phyloP scores from a whole-genome alignment of 2,888 invertebrate species.

The Aplocera efformata region DNA sequence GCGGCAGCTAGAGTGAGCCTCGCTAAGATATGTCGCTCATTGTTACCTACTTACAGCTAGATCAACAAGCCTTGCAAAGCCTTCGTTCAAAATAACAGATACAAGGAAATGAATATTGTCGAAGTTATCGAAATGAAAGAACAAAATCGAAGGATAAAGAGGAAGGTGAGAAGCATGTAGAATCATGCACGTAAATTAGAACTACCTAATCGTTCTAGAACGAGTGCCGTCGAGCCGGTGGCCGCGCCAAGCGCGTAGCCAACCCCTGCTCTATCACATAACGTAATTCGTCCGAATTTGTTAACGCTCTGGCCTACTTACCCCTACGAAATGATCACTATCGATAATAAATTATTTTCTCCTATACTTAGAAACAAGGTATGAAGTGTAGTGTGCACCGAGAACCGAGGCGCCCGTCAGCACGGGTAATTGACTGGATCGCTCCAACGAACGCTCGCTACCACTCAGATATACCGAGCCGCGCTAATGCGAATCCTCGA shows the following conservation, averaged over 20 bases:
- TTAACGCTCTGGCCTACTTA: slow-evolving; percentile 78
- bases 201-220: slow-evolving; percentile 39
- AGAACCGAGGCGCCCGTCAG: slow-evolving; percentile 54
- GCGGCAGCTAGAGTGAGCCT: slow-evolving; percentile 40
- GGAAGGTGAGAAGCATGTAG: slow-evolving; percentile 45
- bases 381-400: slow-evolving; percentile 68
- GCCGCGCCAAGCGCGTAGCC: slow-evolving; percentile 48
- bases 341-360: slow-evolving; percentile 77
- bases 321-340: slow-evolving; percentile 77
- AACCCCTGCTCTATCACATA: slow-evolving; percentile 68
- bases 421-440: slow-evolving; percentile 77
- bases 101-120: slow-evolving; percentile 46
- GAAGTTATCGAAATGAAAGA: slow-evolving; percentile 39
- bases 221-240: slow-evolving; percentile 48
- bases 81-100: slow-evolving; percentile 40
- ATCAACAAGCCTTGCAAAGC: slow-evolving; percentile 54
- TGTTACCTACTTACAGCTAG: slow-evolving; percentile 52
- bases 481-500: slow-evolving; percentile 66
- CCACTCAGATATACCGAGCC: slow-evolving; percentile 56
- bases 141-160: slow-evolving; percentile 24
- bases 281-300: slow-evolving; percentile 76
- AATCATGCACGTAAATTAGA: slow-evolving; percentile 46
- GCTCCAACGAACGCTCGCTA: slow-evolving; percentile 46
- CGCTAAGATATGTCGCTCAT: slow-evolving; percentile 70
- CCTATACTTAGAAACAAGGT: slow-evolving; percentile 75